Percentiles rank a stretch among this genome's conserved stretches.
Evolutionary conservation across 2,797 vertebrate genomes (phyloP).

Genomic region (Microchirus variegatus): DNA sequence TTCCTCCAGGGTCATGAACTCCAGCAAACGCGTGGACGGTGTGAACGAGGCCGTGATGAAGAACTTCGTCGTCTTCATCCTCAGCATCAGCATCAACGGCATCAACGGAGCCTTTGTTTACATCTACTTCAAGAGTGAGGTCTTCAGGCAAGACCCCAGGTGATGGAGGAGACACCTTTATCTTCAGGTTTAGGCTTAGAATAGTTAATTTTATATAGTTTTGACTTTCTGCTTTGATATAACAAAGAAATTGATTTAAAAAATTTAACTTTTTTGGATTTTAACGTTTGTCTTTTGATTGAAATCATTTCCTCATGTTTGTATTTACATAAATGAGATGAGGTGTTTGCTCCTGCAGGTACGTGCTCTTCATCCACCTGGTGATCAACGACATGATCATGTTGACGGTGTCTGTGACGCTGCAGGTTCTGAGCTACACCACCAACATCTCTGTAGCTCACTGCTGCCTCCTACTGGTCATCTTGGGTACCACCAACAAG

Average conservation of each 20-base stretch:
- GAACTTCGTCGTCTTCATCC: slow-evolving; percentile 47
- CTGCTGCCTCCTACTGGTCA: slow-evolving; percentile 51
- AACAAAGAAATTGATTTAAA: too few species aligned
- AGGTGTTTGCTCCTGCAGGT: slow-evolving; percentile 37
- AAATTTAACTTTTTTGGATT: too few species aligned
- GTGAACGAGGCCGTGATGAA: slow-evolving; percentile 33
- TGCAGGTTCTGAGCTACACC: slow-evolving; percentile 53
- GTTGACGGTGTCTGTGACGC: slow-evolving; percentile 31
- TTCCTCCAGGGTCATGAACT: slow-evolving; percentile 54
- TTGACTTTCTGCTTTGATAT: too few species aligned
- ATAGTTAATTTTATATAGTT: too few species aligned
- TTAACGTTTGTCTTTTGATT: too few species aligned
- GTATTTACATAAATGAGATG: too few species aligned
- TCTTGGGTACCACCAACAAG: slow-evolving; percentile 13
- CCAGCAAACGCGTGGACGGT: slow-evolving; percentile 25
- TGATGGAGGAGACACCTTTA: neutral
- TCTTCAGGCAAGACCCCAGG: slow-evolving; percentile 56
- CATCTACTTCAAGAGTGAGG: slow-evolving; percentile 49
- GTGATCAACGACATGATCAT: slow-evolving; percentile 73
- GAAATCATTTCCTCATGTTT: too few species aligned
- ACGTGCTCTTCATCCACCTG: slow-evolving; percentile 70
- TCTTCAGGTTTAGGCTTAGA: too few species aligned
- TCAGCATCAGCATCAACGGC: slow-evolving; percentile 51
- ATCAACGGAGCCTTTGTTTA: slow-evolving; percentile 63
- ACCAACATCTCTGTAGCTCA: neutral